Evolutionary conservation across 2,113 vertebrate genomes (phyloP), one percentile per base, ranked within the genome.

Genomic region (Oxyura jamaicensis): DNA sequence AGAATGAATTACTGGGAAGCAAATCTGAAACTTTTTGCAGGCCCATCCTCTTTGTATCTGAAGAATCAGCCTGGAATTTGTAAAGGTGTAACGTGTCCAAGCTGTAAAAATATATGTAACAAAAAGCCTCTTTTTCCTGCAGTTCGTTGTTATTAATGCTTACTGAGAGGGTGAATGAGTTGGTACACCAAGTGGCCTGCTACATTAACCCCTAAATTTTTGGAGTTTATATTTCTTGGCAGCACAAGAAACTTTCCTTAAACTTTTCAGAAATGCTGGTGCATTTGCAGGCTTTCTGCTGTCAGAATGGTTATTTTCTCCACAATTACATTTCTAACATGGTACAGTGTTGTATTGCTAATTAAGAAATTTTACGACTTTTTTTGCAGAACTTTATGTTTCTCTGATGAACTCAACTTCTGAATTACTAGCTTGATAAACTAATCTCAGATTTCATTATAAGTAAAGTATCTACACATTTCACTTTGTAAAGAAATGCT

Each of bases 401-500:
- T 76, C 48, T 82, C 31, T 87, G 9, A 60, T 13, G 12, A 35
- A 35, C 35, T 59, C 52, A 56, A 15, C 58, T 92, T 75, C 48
- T 86, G 31, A 73, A 36, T 50, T 73, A 31, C 18, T 81, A 60
- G 4, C 18, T 78, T 88, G 75, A 36, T 63, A 29, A 90, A 33
- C 63, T 23, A 18, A 42, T 41, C 28, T 65, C 53, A 73, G 20
- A 41, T 52, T 86, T 91, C 66, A 52, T 2, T 83, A 29, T n/a
- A 84, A 55, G 42, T 60, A 33, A 93, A 88, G 29, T 31, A 76
- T n/a, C 65, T 90, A 65, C 65, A 52, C 62, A 39, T 92, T 91
- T 59, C 56, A 39, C 20, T 88, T 93, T 84, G 76, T 75, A 83
- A 86, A 78, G 53, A 94, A 95, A 94, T 62, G 44, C 77, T 91